These are phyloP conservation scores for Folsomia candida DNA, from an alignment of 2,888 invertebrate genomes.

Conservation along the genomic window DNA sequence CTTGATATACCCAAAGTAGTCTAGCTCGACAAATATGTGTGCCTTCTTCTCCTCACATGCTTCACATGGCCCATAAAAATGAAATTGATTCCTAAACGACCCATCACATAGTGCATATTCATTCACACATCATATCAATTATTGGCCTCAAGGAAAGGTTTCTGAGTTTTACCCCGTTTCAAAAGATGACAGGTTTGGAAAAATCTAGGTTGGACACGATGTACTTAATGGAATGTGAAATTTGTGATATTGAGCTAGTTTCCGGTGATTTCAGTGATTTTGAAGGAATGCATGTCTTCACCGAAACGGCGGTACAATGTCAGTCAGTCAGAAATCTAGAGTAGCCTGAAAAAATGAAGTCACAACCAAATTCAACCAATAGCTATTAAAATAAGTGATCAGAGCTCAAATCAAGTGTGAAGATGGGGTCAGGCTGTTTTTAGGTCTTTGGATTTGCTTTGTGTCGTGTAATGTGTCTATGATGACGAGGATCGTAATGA, in stretches of 20 bases:
- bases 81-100: too few species aligned
- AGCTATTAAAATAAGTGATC: slow-evolving; percentile 27
- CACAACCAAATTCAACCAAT: not conserved
- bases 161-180: too few species aligned
- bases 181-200: not conserved
- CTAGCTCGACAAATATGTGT: too few species aligned
- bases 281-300: not conserved
- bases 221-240: slow-evolving; percentile 8
- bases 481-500: not conserved
- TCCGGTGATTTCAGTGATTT: not conserved
- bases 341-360: not conserved
- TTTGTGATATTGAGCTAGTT: slow-evolving; percentile 12
- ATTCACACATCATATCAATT: too few species aligned
- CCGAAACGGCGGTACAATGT: not conserved
- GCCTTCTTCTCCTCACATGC: too few species aligned
- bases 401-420: slow-evolving; percentile 45
- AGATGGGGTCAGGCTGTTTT: slow-evolving; percentile 48
- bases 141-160: too few species aligned
- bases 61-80: too few species aligned
- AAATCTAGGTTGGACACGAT: slow-evolving; percentile 6
- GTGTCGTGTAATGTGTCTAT: not conserved
- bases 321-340: not conserved
- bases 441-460: slow-evolving; percentile 38
- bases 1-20: too few species aligned
- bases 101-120: too few species aligned